phyloP scores from a whole-genome alignment of 2,113 vertebrate genomes.

The Sorex araneus region DNA sequence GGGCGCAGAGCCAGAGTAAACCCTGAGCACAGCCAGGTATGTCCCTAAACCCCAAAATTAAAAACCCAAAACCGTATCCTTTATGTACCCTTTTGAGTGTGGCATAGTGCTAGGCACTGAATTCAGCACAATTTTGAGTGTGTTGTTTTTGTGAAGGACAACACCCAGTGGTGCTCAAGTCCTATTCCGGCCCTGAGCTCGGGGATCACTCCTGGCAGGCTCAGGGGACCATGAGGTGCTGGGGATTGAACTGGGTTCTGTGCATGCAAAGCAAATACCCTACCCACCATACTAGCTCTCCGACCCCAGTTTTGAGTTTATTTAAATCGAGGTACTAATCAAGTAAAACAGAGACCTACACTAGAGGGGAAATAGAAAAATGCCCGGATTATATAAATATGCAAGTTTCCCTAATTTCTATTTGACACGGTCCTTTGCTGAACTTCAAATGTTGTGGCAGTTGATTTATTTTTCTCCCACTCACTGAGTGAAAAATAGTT shows the following conservation, averaged over 20 bases:
- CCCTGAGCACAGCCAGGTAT: too few relatives aligned
- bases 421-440: slow-evolving; percentile 18
- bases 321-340: slow-evolving; percentile 43
- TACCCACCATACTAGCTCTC: too few relatives aligned
- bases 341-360: background rate
- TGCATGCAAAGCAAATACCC: too few relatives aligned
- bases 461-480: too few relatives aligned
- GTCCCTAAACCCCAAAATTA: too few relatives aligned
- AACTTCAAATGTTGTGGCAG: too few relatives aligned
- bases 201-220: too few relatives aligned
- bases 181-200: too few relatives aligned
- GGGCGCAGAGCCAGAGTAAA: too few relatives aligned
- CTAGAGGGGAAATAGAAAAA: background rate
- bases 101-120: background rate
- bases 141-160: background rate
- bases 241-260: too few relatives aligned
- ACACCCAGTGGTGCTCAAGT: too few relatives aligned
- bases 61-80: background rate
- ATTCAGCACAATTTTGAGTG: slow-evolving; percentile 10
- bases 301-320: background rate
- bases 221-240: too few relatives aligned
- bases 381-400: background rate
- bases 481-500: background rate
- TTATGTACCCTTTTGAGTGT: background rate
- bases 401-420: slow-evolving; percentile 1